phyloP scores from a whole-genome alignment of 2,113 vertebrate genomes.

The Scolopax mira region DNA sequence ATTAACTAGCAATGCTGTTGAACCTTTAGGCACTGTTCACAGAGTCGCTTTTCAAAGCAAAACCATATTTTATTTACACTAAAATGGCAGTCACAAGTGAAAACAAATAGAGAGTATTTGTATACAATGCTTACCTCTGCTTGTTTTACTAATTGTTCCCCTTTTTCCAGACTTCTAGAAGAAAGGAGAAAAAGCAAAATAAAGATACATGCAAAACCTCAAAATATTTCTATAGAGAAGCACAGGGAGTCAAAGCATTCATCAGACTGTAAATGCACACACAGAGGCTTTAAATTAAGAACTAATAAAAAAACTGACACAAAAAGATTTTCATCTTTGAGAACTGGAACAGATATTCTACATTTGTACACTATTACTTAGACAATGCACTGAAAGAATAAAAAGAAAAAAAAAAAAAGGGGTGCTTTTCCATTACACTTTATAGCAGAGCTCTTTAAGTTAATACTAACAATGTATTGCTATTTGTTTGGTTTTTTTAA shows the following conservation, averaged over 20 bases:
- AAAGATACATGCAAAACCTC: background rate
- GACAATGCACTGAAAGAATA: background rate
- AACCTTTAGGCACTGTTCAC: background rate
- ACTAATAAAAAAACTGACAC: background rate
- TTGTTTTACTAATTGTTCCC: conserved; percentile 34
- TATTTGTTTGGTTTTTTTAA: background rate
- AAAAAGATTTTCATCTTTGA: background rate
- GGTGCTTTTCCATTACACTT: background rate
- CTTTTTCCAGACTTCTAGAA: conserved; percentile 64
- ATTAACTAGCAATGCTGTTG: background rate
- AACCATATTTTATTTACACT: background rate
- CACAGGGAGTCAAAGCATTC: background rate
- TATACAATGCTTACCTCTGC: conserved; percentile 62
- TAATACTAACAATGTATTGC: background rate
- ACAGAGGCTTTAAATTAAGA: background rate
- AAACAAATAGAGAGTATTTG: background rate
- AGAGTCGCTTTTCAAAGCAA: background rate
- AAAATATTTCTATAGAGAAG: background rate
- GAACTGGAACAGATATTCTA: background rate
- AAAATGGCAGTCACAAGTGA: background rate
- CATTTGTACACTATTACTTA: background rate
- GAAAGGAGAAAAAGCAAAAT: background rate
- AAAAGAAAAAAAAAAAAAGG: background rate
- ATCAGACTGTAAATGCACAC: background rate
- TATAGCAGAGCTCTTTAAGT: background rate